These are phyloP conservation scores for Wiebesia pumilae DNA, from an alignment of 1,140 invertebrate genomes.

Conservation along the genomic window DNA sequence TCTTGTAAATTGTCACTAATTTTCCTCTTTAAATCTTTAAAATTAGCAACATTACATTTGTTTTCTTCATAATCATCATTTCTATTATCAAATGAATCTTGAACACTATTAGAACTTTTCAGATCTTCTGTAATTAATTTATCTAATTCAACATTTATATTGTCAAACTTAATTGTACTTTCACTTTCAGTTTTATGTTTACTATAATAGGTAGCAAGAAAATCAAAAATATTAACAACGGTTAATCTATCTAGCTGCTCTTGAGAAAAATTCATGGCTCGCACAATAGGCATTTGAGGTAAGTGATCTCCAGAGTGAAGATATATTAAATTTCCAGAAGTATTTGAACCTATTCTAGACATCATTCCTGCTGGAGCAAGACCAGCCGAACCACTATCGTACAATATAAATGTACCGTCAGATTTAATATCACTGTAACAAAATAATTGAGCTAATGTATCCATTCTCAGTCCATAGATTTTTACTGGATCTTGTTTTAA, in stretches of 20 bases:
- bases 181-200: slow-evolving; percentile 49
- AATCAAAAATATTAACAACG: slow-evolving; percentile 84
- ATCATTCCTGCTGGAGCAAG: slow-evolving; percentile 88
- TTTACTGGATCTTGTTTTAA: slow-evolving; percentile 85
- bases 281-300: slow-evolving; percentile 83
- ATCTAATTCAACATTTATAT: background rate
- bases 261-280: slow-evolving; percentile 84
- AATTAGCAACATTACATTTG: slow-evolving; percentile 16
- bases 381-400: slow-evolving; percentile 91
- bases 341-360: slow-evolving; percentile 80
- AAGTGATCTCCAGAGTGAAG: slow-evolving; percentile 85
- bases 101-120: background rate
- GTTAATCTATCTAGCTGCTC: slow-evolving; percentile 81
- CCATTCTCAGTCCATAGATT: slow-evolving; percentile 87
- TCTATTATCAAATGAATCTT: background rate
- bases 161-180: background rate
- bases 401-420: slow-evolving; percentile 86
- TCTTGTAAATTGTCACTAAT: slow-evolving; percentile 43
- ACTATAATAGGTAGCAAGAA: slow-evolving; percentile 80
- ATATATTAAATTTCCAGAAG: slow-evolving; percentile 81
- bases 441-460: slow-evolving; percentile 91
- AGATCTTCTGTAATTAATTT: background rate
- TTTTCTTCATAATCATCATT: slow-evolving; percentile 48
- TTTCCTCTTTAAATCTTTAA: slow-evolving; percentile 51
- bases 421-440: slow-evolving; percentile 86